Evolutionary conservation across 2,888 invertebrate species (phyloP), one percentile per base, ranked within the genome.

Genomic region (Ditylenchus weischeri): DNA sequence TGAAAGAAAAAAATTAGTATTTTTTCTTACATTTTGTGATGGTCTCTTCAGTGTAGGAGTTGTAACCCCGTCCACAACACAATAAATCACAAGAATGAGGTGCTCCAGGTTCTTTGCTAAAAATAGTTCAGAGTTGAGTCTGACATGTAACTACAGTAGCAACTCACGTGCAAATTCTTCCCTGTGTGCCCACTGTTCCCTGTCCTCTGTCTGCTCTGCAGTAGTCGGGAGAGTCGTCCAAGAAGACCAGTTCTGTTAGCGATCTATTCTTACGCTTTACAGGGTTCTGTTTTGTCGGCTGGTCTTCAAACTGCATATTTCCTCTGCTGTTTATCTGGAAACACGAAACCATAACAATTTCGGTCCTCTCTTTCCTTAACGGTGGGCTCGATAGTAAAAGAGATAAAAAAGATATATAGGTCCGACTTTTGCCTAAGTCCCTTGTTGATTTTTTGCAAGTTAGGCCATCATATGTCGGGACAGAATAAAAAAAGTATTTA

Each of bases 141-240:
- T n/a, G 77, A 36, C 11, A 79, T 80, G 23, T 83, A 83, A 7
- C 70, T 47, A 0, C 11, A 23, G 29, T 13, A 58, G 23, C 29
- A 57, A 73, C 76, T 64, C 62, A 79, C 77, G 75, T 75, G 77
- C 83, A 83, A n/a, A 73, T 65, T 43, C 83, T 70, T 49, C 82
- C 83, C 60, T 74, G 74, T 0, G 83, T 83, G 21, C 83, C 83
- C 21, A 77, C 47, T 11, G 80, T 81, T 19, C 83, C 83, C 6
- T 71, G 48, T 29, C 69, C 76, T 15, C 79, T 69, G 75, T 85
- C 84, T 47, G 77, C 73, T 57, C 79, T 87, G 85, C 96, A 96
- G 86, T 93, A 96, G 85, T 94, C 93, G 0, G 95, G 95, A 18
- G 93, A 93, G 75, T 91, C 90, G 79, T 93, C 91, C 77, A 95